phyloP scores from a whole-genome alignment of 2,797 vertebrate species.

The Halcyon chelicuti region DNA sequence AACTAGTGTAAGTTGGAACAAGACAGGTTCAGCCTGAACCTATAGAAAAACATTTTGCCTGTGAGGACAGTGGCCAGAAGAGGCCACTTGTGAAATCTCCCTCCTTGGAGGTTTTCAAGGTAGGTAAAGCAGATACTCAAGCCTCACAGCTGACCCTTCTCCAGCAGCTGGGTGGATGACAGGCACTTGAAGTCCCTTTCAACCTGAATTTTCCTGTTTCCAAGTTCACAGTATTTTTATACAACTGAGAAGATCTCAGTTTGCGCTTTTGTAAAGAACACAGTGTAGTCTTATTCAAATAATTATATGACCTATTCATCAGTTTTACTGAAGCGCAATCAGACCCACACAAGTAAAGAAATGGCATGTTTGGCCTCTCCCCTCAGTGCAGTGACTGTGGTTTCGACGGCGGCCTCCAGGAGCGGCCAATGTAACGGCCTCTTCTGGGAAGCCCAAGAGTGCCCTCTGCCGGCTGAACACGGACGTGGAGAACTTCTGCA shows the following conservation, averaged over 20 bases:
- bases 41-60: not conserved
- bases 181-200: not conserved
- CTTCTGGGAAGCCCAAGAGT: not conserved
- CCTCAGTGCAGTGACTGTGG: not conserved
- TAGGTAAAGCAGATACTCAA: not conserved
- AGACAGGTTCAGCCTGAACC: not conserved
- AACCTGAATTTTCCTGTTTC: not conserved
- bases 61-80: not conserved
- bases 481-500: not conserved
- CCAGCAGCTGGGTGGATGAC: not conserved
- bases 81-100: not conserved
- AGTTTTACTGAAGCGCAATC: not conserved
- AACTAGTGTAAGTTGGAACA: not conserved
- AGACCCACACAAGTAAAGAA: not conserved
- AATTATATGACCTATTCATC: not conserved
- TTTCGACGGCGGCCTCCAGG: not conserved
- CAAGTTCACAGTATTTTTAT: not conserved
- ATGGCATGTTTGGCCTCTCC: not conserved
- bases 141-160: not conserved
- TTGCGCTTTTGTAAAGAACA: not conserved
- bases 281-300: not conserved
- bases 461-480: constrained; percentile 48
- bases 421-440: accelerated
- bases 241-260: not conserved
- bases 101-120: not conserved